Evolutionary conservation across 2,797 vertebrate species (phyloP).

Genomic region (Aselliscus stoliczkanus): DNA sequence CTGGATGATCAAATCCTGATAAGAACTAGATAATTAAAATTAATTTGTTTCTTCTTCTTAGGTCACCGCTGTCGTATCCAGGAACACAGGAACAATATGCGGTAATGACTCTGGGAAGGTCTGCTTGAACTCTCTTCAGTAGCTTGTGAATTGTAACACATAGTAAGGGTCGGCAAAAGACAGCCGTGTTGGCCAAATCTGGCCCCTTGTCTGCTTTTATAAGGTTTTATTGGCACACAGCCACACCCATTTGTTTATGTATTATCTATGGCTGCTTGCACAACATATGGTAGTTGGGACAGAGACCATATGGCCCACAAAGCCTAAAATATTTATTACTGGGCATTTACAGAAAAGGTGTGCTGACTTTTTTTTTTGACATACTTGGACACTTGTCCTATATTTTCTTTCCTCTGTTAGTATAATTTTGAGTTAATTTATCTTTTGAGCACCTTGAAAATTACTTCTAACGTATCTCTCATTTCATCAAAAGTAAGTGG

Average conservation of each 20-base stretch:
- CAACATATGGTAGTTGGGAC: background rate
- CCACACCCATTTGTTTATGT: background rate
- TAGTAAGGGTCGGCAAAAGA: background rate
- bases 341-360: background rate
- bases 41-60: conserved; percentile 74
- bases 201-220: background rate
- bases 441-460: background rate
- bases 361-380: background rate
- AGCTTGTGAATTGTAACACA: background rate
- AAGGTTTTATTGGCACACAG: background rate
- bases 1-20: background rate
- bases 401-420: background rate
- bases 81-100: conserved; percentile 95
- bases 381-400: background rate
- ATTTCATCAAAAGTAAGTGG: background rate
- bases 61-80: conserved; percentile 95
- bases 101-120: conserved; percentile 81
- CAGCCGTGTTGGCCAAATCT: background rate
- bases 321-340: background rate
- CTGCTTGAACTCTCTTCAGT: background rate
- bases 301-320: background rate
- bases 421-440: background rate
- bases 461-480: background rate
- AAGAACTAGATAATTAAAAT: background rate
- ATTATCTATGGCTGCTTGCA: background rate